Evolutionary conservation across 2,797 vertebrate genomes (phyloP), one percentile per base, ranked within the genome.

Genomic region (Gymnocypris eckloni): DNA sequence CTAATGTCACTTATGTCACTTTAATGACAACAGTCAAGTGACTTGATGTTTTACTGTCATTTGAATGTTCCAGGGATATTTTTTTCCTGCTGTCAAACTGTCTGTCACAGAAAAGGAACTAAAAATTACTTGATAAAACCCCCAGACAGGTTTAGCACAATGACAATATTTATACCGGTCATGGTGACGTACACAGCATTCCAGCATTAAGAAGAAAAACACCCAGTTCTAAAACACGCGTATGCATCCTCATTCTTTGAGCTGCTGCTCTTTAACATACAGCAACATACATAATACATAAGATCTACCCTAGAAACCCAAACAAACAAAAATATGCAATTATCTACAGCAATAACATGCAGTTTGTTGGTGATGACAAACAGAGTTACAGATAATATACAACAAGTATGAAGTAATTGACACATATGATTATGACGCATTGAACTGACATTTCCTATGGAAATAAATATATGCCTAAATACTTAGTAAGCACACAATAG

Each of bases 141-240:
- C 56, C 39, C 20, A 43, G 13, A 64, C 13, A 28, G 77, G 4
- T 64, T 64, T 18, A 11, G 4, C 56, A 64, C 8, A 18, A 64
- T 64, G n/a, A 79, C 15, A 54, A 54, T 10, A n/a, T 64, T 64
- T 64, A 28, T 10, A 79, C 59, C 1, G n/a, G 56, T 79, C 56
- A 64, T 79, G 15, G 13, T 64, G 56, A 64, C 56, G 56, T 61
- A 2, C 52, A 56, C 13, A 79, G 61, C 54, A 79, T 79, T 64
- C 54, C 22, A 64, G 39, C 39, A 13, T 79, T 9, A 22, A 37
- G 18, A 54, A 28, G 52, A 61, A 61, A 41, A 76, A 52, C 2
- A 9, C 28, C 15, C 28, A 33, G 4, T 33, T 33, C 33, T 33
- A 78, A 78, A 61, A 43, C 4, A 43, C 0, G 0, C 4, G 20